Evolutionary conservation across 2,113 vertebrate genomes (phyloP), one percentile per base, ranked within the genome.

Genomic region (Bostrychus sinensis): DNA sequence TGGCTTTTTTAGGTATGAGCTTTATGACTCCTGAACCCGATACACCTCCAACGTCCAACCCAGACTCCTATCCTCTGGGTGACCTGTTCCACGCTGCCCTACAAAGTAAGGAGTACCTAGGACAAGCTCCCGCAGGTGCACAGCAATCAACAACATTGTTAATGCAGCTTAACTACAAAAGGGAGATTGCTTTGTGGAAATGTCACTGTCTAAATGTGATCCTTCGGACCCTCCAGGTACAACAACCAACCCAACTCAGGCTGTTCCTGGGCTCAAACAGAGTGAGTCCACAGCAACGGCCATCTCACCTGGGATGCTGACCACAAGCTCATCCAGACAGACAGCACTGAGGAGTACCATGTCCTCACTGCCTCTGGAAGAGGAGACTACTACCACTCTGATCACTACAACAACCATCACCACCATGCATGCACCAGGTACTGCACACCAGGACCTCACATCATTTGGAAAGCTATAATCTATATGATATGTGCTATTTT

Each of bases 381-480:
- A 95, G 67, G 95, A 96, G 86, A 96, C 95, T n/a, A 96, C 94
- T 1, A 96, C 94, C 17, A 95, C 95, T 22, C 88, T 96, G 72
- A 96, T 96, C 70, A 96, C 95, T 53, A 96, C 95, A 0, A 96
- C 95, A 1, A 96, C 95, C 11, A 94, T 96, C 72, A 96, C 94
- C 19, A 96, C 95, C 0, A 94, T 96, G 79, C 95, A 95, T 76
- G 92, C 92, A 42, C 95, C 94, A 85, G 95, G 95, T 96, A 91
- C 58, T 37, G 53, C 57, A 58, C 17, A 23, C 4, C 20, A 4
- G 1, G 16, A 38, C n/a, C 3, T 30, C 30, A 32, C 30, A 32
- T 7, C 8, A 32, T 32, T 3, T 7, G 5, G 5, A 32, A 32
- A 32, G 3, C 30, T n/a, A n/a, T n/a, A n/a, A n/a, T n/a, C n/a